These are phyloP conservation scores for Sakesphorus luctuosus DNA, from an alignment of 2,113 vertebrate genomes.

Conservation along the genomic window DNA sequence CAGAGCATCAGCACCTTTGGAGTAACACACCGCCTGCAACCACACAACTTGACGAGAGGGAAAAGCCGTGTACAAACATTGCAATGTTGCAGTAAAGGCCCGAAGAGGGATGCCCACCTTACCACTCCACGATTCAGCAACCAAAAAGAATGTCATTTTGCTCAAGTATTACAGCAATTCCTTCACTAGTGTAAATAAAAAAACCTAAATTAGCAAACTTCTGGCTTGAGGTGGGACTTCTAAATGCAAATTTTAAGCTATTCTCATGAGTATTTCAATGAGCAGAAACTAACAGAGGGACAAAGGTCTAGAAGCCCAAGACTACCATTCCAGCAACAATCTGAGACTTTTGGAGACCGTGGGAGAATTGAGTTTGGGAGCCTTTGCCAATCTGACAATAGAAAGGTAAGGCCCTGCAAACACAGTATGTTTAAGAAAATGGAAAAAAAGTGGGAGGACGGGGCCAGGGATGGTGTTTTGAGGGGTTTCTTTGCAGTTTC, in stretches of 20 bases:
- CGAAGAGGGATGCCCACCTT: background rate
- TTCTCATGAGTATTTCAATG: background rate
- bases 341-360: background rate
- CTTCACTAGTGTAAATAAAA: background rate
- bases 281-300: background rate
- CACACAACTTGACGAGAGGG: background rate
- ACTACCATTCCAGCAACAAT: background rate
- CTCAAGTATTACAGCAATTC: background rate
- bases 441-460: rapidly evolving
- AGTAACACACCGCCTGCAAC: background rate
- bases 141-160: background rate
- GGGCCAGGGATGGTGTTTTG: background rate
- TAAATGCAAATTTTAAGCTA: background rate
- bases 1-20: background rate
- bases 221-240: background rate
- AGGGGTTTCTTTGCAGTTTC: background rate
- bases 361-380: background rate
- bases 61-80: background rate
- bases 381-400: background rate
- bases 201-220: background rate
- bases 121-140: background rate
- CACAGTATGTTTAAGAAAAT: rapidly evolving
- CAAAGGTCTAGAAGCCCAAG: background rate
- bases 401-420: background rate
- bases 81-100: background rate